Evolutionary conservation across 1,140 invertebrate species (phyloP), one percentile per base, ranked within the genome.

Genomic region (Saccostrea cuccullata): DNA sequence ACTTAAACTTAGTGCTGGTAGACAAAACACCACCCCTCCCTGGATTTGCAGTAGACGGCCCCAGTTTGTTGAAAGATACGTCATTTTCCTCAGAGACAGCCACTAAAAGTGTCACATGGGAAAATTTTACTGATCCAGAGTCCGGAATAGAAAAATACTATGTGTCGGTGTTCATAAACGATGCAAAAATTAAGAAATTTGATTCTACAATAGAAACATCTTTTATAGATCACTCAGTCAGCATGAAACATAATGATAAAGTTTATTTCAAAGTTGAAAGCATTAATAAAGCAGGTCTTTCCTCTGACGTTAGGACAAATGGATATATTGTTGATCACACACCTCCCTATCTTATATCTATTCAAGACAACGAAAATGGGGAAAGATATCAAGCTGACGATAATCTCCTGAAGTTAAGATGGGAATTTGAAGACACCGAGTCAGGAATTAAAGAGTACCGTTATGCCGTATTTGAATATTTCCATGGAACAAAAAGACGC

Each of bases 81-180:
- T 36, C 64, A 40, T 91, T 88, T 70, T 87, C 89, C 20, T 89
- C 89, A 30, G 87, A 87, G 55, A 86, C 88, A 26, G 90, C 90
- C 1, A 84, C 85, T 47, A 86, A 89, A 60, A 26, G 30, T 13
- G 64, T 77, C 15, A 56, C 70, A 9, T 91, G 89, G 91, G 70
- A 73, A 2, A 86, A 88, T 15, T 91, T 91, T 67, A 82, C 82
- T 23, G 91, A 91, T 84, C 85, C 88, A 40, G 91, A 91, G 58
- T 88, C 86, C 55, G 84, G 87, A 3, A 88, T 91, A 82, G 84
- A 85, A 2, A 47, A 87, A 30, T 91, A 89, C 70, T 55, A 64
- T 9, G 55, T 89, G 15, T 64, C 77, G 1, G 87, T 90, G 47
- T 47, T 47, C 9, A 47, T 47, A 47, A 47, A 47, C 47, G 47